phyloP scores from a whole-genome alignment of 2,113 vertebrate genomes.

The Vulpes lagopus region DNA sequence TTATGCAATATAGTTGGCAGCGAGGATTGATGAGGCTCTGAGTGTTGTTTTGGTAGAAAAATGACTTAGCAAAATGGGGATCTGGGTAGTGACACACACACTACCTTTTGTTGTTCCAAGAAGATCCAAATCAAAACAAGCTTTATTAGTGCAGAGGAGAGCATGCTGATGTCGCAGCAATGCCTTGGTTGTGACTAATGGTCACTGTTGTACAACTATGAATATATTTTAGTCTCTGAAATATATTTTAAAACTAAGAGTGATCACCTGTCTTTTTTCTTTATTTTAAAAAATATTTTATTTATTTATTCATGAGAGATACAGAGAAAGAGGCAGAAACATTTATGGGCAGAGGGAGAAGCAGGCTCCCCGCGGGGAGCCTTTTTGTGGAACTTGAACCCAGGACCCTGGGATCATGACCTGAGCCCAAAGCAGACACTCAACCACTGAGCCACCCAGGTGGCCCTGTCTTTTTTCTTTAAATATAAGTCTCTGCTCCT shows the following conservation, averaged over 20 bases:
- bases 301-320: no score
- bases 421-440: no score
- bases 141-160: background rate
- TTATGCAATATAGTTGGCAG: slow-evolving; percentile 63
- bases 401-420: no score
- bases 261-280: background rate
- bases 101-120: background rate
- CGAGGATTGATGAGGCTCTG: background rate
- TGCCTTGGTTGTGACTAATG: background rate
- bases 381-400: no score
- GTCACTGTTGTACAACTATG: no score
- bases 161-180: background rate
- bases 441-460: no score
- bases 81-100: background rate
- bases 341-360: no score
- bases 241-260: background rate
- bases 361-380: no score
- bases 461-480: background rate
- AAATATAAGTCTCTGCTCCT: background rate
- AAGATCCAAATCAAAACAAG: background rate
- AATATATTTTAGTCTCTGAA: background rate
- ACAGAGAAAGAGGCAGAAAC: no score
- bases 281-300: no score
- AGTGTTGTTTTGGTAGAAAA: slow-evolving; percentile 68
- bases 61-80: slow-evolving; percentile 53